phyloP scores from a whole-genome alignment of 1,140 invertebrate species.

The Drosophila seguyi region DNA sequence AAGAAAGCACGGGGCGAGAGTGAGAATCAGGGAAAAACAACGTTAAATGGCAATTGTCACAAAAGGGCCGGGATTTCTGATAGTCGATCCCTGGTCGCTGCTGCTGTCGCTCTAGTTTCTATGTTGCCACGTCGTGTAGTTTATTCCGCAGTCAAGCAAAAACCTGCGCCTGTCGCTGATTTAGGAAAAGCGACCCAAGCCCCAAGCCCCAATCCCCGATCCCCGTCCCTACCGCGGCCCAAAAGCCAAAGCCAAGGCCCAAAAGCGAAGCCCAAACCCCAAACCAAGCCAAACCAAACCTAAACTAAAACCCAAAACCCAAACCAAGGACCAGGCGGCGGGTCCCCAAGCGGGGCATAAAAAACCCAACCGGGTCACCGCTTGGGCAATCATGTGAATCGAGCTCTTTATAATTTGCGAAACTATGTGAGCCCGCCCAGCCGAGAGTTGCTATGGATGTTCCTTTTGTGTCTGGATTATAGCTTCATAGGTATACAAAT shows the following conservation, averaged over 20 bases:
- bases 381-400: conserved; percentile 84
- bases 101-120: conserved; percentile 46
- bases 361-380: conserved; percentile 53
- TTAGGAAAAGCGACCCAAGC: conserved; percentile 59
- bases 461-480: conserved; percentile 27
- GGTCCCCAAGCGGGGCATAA: conserved; percentile 29
- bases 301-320: conserved; percentile 20
- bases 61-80: conserved; percentile 47
- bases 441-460: conserved; percentile 38
- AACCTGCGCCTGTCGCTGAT: conserved; percentile 71
- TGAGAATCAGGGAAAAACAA: conserved; percentile 34
- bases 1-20: conserved; percentile 3
- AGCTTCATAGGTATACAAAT: conserved; percentile 1
- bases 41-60: conserved; percentile 80
- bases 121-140: conserved; percentile 47
- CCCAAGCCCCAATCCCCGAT: conserved; percentile 30
- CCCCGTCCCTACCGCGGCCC: background rate
- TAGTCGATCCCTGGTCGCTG: conserved; percentile 46
- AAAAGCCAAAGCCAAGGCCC: conserved; percentile 18
- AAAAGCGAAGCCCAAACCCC: conserved; percentile 23
- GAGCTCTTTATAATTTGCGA: conserved; percentile 82
- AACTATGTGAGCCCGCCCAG: conserved; percentile 66
- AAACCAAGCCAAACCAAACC: conserved; percentile 2
- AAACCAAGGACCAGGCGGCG: conserved; percentile 3
- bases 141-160: conserved; percentile 74